Percentiles rank a stretch among this genome's conserved stretches.
Evolutionary conservation across 35 echinoderm and acorn worm genomes (phyloP).

Genomic region (Patiria miniata): DNA sequence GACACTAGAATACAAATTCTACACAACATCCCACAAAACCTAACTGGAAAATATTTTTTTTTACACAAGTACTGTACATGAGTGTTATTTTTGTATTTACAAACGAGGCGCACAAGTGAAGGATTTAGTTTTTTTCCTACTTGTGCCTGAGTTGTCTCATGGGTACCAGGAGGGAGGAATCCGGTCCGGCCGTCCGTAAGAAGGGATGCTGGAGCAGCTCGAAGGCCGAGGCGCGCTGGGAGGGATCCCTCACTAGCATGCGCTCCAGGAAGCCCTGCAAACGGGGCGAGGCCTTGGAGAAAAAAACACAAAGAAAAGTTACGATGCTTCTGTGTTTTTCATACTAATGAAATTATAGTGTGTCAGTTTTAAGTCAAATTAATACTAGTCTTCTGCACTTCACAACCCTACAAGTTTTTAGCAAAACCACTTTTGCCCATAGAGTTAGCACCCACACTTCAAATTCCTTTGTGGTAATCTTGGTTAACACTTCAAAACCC

Average conservation of each 20-base stretch:
- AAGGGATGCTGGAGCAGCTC: conserved; percentile 94
- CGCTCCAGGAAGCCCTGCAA: conserved; percentile 91
- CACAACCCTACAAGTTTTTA: no score
- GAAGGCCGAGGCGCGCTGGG: conserved; percentile 85
- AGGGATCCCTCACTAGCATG: conserved; percentile 90
- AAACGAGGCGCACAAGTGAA: background rate
- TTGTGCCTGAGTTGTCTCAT: conserved; percentile 70
- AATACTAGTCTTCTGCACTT: no score
- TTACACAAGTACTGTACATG: conserved; percentile 20
- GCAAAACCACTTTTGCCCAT: no score
- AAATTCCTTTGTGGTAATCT: no score
- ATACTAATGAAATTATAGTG: no score
- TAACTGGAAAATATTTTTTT: background rate
- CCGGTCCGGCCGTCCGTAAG: conserved; percentile 81
- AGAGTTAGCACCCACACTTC: no score
- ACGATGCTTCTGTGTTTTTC: no score
- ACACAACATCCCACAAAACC: background rate
- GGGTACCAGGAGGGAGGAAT: conserved; percentile 66
- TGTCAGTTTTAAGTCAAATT: no score
- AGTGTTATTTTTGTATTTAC: background rate
- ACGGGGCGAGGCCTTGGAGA: conserved; percentile 67
- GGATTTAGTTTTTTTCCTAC: conserved; percentile 20
- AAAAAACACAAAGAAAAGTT: background rate
- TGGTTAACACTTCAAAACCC: no score
- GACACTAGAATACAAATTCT: conserved; percentile 12